Evolutionary conservation across 64 coral and sea anemone species (phyloP).

Genomic region (Trachythela sp.): DNA sequence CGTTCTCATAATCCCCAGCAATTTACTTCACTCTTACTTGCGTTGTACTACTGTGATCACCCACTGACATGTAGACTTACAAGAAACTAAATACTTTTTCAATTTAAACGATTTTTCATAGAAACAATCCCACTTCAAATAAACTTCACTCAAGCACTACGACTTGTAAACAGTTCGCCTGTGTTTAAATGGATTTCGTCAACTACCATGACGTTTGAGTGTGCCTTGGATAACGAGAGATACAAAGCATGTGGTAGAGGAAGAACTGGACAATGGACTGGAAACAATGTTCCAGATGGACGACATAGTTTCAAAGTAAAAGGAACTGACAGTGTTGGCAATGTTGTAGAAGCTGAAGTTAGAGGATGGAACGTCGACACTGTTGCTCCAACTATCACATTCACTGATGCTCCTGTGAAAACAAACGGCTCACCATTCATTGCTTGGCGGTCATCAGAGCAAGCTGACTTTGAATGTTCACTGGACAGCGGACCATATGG

Average conservation of each 20-base stretch:
- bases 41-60: too few relatives aligned
- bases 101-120: too few relatives aligned
- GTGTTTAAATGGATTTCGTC: neutral
- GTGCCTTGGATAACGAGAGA: neutral
- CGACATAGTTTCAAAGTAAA: neutral
- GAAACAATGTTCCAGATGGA: neutral
- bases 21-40: too few relatives aligned
- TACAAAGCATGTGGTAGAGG: neutral
- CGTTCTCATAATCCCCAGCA: too few relatives aligned
- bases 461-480: neutral
- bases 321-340: neutral
- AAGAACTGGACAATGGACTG: neutral
- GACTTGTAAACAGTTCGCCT: neutral
- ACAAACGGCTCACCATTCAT: neutral
- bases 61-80: too few relatives aligned
- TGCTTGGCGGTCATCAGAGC: neutral
- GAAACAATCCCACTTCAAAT: too few relatives aligned
- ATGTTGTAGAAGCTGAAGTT: neutral
- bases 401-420: neutral
- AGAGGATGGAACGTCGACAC: neutral
- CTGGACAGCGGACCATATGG: neutral
- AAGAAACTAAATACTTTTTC: too few relatives aligned
- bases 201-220: neutral
- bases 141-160: neutral
- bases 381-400: neutral